These are phyloP conservation scores for Polydrusus tereticollis DNA, from an alignment of 2,888 invertebrate genomes.

Conservation along the genomic window DNA sequence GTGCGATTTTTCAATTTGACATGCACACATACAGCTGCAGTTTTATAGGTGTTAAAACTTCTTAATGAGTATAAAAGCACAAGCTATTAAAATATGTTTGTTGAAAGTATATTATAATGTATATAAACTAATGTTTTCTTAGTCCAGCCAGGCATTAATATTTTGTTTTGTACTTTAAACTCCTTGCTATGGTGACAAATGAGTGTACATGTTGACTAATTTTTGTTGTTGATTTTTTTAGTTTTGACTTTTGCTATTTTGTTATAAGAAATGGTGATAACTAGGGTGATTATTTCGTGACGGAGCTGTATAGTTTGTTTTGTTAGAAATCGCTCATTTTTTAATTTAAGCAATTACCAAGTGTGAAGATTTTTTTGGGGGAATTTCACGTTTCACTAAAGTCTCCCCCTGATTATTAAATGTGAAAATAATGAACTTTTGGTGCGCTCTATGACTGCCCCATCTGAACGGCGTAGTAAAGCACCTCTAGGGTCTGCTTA, in stretches of 20 bases:
- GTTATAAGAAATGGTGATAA: neutral
- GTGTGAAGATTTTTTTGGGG: too few relatives aligned
- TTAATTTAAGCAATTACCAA: too few relatives aligned
- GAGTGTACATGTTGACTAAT: constrained; percentile 20
- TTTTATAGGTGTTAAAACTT: neutral
- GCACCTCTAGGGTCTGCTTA: too few relatives aligned
- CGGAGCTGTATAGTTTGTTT: too few relatives aligned
- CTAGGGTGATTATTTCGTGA: neutral
- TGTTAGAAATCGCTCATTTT: too few relatives aligned
- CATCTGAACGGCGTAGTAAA: too few relatives aligned
- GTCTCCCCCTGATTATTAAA: too few relatives aligned
- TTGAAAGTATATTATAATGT: constrained; percentile 9
- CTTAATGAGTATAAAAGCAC: neutral
- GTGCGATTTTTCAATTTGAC: neutral
- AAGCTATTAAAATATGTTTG: neutral
- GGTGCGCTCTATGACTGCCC: too few relatives aligned
- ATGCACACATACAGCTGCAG: neutral
- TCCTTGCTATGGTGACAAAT: constrained; percentile 8
- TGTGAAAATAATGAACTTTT: too few relatives aligned
- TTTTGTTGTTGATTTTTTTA: constrained; percentile 18
- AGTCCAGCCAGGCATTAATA: neutral
- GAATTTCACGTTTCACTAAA: too few relatives aligned
- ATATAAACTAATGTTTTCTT: constrained; percentile 22
- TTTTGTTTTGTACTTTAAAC: constrained; percentile 13
- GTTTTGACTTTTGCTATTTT: constrained; percentile 9